phyloP scores from a whole-genome alignment of 2,113 vertebrate species.

The Burhinus oedicnemus region DNA sequence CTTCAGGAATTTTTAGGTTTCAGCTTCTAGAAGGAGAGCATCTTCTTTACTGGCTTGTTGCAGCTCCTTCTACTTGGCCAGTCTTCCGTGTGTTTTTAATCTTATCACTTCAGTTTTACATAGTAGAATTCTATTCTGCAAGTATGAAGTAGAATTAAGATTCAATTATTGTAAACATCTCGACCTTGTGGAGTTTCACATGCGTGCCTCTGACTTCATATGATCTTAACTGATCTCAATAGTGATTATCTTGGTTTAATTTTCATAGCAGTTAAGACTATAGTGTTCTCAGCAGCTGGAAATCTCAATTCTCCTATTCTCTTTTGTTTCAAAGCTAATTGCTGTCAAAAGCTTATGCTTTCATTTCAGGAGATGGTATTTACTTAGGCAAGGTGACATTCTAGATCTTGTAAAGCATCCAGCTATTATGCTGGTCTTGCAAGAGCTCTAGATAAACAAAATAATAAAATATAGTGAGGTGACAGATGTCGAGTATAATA shows the following conservation, averaged over 20 bases:
- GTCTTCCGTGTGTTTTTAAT: background rate
- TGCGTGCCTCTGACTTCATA: background rate
- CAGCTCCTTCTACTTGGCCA: background rate
- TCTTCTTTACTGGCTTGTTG: background rate
- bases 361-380: background rate
- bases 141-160: background rate
- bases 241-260: conserved; percentile 17
- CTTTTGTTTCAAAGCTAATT: conserved; percentile 25
- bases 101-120: background rate
- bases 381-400: conserved; percentile 46
- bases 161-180: background rate
- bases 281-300: conserved; percentile 6
- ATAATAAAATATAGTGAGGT: conserved; percentile 27
- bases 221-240: background rate
- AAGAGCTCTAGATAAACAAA: conserved; percentile 33
- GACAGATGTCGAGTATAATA: background rate
- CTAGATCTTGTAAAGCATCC: background rate
- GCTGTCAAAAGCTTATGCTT: background rate
- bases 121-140: background rate
- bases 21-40: background rate
- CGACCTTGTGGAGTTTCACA: background rate
- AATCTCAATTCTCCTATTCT: conserved; percentile 5
- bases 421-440: background rate
- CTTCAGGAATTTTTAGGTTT: background rate
- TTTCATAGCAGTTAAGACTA: conserved; percentile 12